Percentiles rank a stretch among this genome's conserved stretches.
phyloP scores from a whole-genome alignment of 2,888 invertebrate genomes.

The Cheilosia impressa region DNA sequence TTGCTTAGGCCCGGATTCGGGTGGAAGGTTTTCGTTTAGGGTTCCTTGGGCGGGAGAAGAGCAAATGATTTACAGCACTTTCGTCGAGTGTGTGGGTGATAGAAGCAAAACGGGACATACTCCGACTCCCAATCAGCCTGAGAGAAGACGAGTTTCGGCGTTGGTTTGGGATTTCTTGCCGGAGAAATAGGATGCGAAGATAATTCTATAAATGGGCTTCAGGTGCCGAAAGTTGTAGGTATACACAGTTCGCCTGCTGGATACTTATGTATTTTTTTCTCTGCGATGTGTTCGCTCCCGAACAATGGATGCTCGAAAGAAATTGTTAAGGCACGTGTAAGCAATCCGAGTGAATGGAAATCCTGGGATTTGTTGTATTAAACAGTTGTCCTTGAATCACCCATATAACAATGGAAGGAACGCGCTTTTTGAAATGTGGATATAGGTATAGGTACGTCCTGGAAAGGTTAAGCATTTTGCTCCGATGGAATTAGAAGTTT shows the following conservation, averaged over 20 bases:
- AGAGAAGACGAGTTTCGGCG: not conserved
- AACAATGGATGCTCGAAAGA: conserved; percentile 23
- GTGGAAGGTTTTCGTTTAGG: not conserved
- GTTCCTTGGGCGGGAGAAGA: not conserved
- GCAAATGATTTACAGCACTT: conserved; percentile 43
- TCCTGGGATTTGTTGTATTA: conserved; percentile 48
- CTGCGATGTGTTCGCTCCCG: not conserved
- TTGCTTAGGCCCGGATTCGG: not conserved
- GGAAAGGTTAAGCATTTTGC: conserved; percentile 9
- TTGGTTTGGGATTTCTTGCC: not conserved
- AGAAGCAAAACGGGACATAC: not conserved
- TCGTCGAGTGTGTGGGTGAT: not conserved
- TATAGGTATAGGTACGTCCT: not conserved
- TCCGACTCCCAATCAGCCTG: not conserved
- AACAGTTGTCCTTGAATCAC: conserved; percentile 39
- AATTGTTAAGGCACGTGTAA: conserved; percentile 60
- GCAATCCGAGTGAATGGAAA: conserved; percentile 64
- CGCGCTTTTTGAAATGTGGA: conserved; percentile 6
- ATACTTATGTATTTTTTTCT: not conserved
- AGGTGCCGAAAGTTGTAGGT: conserved; percentile 46
- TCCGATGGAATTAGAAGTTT: conserved; percentile 17
- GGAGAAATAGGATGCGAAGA: conserved; percentile 15
- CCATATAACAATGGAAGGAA: not conserved
- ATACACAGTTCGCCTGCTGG: not conserved
- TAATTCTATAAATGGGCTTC: conserved; percentile 51